Evolutionary conservation across 1,140 invertebrate genomes (phyloP).

Genomic region (Macrosteles quadrilineatus): DNA sequence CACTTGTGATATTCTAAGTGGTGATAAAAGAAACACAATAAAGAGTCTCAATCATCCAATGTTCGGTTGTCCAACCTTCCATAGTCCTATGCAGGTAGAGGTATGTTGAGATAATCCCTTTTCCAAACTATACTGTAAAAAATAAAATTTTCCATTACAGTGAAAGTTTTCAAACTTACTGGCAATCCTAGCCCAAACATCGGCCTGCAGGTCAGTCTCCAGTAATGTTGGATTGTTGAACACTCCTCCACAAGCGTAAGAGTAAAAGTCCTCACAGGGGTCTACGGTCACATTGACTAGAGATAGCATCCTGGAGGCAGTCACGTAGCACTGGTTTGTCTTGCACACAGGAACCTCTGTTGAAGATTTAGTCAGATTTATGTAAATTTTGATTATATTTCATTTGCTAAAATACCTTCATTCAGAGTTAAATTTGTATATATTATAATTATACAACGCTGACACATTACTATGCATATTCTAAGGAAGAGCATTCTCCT

Average conservation of each 20-base stretch:
- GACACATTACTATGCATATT: background rate
- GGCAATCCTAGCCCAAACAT: slow-evolving; percentile 1
- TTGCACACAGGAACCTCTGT: background rate
- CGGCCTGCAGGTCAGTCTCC: background rate
- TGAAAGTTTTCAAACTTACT: no score
- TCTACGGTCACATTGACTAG: slow-evolving; percentile 15
- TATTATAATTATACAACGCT: background rate
- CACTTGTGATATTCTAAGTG: no score
- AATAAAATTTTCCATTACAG: no score
- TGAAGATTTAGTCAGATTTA: background rate
- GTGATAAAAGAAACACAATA: no score
- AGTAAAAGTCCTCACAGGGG: slow-evolving; percentile 24
- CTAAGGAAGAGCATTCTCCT: background rate
- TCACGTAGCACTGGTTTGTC: background rate
- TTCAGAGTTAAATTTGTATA: background rate
- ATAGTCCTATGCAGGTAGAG: no score
- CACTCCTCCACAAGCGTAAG: slow-evolving; percentile 19
- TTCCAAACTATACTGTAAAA: no score
- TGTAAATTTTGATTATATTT: background rate
- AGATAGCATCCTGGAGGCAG: slow-evolving; percentile 1
- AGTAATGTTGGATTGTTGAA: background rate
- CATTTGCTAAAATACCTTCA: background rate
- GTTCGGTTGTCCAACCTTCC: no score
- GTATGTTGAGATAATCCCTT: no score
- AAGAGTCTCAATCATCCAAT: no score